A percentile compares a stretch with the other conserved stretches of the same genome.
phyloP scores from a whole-genome alignment of 35 echinoderm and acorn worm species.

The Heliocidaris erythrogramma region DNA sequence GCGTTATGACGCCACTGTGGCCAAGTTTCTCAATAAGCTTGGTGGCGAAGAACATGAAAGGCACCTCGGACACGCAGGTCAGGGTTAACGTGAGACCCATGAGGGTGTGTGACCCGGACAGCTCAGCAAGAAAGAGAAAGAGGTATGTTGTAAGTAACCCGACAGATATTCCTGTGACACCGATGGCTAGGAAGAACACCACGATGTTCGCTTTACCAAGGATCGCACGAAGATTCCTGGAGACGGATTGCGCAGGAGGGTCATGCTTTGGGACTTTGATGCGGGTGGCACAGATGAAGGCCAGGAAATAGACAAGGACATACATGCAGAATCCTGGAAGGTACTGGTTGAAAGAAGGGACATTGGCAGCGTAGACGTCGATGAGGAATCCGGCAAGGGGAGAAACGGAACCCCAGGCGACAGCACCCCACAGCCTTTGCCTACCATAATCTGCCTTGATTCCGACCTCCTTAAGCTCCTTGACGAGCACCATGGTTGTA shows the following conservation, averaged over 20 bases:
- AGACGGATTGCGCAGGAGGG: background rate
- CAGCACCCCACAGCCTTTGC: slow-evolving; percentile 81
- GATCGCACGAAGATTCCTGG: slow-evolving; percentile 43
- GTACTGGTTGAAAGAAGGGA: background rate
- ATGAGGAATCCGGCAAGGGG: slow-evolving; percentile 67
- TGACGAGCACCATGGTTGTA: slow-evolving; percentile 62
- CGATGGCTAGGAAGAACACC: slow-evolving; percentile 56
- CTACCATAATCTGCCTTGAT: slow-evolving; percentile 53
- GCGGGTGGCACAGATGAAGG: background rate
- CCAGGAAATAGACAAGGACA: background rate
- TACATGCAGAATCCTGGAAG: slow-evolving; percentile 58
- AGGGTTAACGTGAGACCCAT: slow-evolving; percentile 79
- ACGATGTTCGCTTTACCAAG: slow-evolving; percentile 65
- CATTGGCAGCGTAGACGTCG: slow-evolving; percentile 39
- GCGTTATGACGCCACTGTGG: slow-evolving; percentile 56
- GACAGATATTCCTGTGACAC: slow-evolving; percentile 80
- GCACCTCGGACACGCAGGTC: slow-evolving; percentile 58
- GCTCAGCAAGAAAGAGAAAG: slow-evolving; percentile 80
- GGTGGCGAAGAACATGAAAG: slow-evolving; percentile 61
- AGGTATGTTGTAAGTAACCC: slow-evolving; percentile 76
- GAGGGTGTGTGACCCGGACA: slow-evolving; percentile 60
- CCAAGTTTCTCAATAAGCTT: slow-evolving; percentile 56
- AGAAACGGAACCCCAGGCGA: slow-evolving; percentile 79
- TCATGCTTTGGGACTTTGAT: slow-evolving; percentile 40
- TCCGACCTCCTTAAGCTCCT: slow-evolving; percentile 51